Evolutionary conservation across 1,140 invertebrate genomes (phyloP).

Genomic region (Eumaeus atala): DNA sequence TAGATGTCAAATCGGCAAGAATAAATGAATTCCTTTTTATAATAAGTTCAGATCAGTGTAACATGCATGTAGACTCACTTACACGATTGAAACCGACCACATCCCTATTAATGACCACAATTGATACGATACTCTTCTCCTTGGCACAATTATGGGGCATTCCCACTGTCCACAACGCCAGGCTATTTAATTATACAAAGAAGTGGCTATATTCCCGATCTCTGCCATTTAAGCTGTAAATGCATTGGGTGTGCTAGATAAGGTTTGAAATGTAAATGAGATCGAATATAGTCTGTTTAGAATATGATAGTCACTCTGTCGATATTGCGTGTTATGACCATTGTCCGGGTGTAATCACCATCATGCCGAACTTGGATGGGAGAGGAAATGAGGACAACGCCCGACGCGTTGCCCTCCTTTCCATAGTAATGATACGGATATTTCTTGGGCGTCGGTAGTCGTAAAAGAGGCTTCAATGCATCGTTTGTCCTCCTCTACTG

Average conservation of each 20-base stretch:
- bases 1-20: too few species aligned
- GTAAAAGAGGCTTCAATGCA: too few species aligned
- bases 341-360: too few species aligned
- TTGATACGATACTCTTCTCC: slow-evolving; percentile 24
- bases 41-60: background rate
- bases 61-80: background rate
- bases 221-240: background rate
- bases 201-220: slow-evolving; percentile 5
- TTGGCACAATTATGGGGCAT: slow-evolving; percentile 27
- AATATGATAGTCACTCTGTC: slow-evolving; percentile 15
- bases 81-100: slow-evolving; percentile 9
- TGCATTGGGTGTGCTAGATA: too few species aligned
- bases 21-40: slow-evolving; percentile 8
- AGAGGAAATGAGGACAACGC: too few species aligned
- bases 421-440: too few species aligned
- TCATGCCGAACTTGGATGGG: too few species aligned
- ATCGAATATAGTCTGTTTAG: slow-evolving; percentile 14
- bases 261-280: too few species aligned
- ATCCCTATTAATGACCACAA: slow-evolving; percentile 27
- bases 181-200: slow-evolving; percentile 1
- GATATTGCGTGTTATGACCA: too few species aligned
- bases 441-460: too few species aligned
- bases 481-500: too few species aligned
- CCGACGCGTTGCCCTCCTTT: too few species aligned
- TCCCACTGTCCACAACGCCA: slow-evolving; percentile 22